These are phyloP conservation scores for Luidia sarsii DNA, from an alignment of 53 echinoderm and acorn worm genomes.

Conservation along the genomic window DNA sequence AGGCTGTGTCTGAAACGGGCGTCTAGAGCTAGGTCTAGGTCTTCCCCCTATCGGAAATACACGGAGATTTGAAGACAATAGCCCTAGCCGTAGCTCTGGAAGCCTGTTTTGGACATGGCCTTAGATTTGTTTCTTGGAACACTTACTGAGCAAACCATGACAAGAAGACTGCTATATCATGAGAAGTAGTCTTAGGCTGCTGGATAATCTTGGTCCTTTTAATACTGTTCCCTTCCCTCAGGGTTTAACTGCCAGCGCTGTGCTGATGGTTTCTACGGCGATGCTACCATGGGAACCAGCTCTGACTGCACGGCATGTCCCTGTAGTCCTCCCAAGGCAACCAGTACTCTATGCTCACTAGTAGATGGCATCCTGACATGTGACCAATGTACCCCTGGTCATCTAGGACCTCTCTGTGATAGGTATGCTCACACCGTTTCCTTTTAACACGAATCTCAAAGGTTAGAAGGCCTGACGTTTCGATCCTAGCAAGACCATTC, in stretches of 20 bases:
- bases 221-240: constrained; percentile 22
- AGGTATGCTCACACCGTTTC: constrained; percentile 46
- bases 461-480: too few species aligned
- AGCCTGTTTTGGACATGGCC: too few species aligned
- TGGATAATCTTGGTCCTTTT: neutral
- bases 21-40: too few species aligned
- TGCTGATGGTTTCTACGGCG: constrained; percentile 83
- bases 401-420: constrained; percentile 79
- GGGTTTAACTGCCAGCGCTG: constrained; percentile 91
- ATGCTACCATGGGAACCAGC: constrained; percentile 78
- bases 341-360: constrained; percentile 49
- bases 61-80: too few species aligned
- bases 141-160: too few species aligned
- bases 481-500: too few species aligned
- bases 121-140: too few species aligned
- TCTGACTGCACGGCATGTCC: constrained; percentile 80
- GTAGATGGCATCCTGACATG: constrained; percentile 75
- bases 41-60: too few species aligned
- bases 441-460: too few species aligned
- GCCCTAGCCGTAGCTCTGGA: too few species aligned
- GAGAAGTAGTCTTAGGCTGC: neutral
- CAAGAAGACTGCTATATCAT: neutral
- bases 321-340: constrained; percentile 70
- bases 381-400: constrained; percentile 67
- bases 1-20: too few species aligned